phyloP scores from a whole-genome alignment of 2,113 vertebrate genomes.

The Lanius ludovicianus region DNA sequence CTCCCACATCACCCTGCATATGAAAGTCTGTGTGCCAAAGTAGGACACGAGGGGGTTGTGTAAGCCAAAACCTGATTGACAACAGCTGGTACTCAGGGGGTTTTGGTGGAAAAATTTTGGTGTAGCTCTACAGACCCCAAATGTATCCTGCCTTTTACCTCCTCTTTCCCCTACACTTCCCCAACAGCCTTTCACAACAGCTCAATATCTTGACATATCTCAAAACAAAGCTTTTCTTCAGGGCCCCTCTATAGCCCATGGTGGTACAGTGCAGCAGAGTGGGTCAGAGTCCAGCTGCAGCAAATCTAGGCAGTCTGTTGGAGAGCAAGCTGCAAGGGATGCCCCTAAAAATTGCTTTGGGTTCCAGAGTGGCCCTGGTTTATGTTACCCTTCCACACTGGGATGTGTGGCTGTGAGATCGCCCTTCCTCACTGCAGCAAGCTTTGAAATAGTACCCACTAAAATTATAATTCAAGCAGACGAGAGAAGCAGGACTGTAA shows the following conservation, averaged over 20 bases:
- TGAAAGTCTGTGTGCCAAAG: neutral
- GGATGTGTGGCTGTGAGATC: neutral
- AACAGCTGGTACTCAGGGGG: neutral
- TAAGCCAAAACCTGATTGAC: neutral
- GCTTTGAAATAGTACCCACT: neutral
- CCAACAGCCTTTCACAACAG: neutral
- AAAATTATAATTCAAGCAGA: neutral
- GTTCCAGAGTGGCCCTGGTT: neutral
- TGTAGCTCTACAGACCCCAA: neutral
- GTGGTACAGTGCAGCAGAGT: no score
- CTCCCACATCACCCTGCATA: neutral
- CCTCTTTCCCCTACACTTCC: neutral
- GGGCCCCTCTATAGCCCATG: neutral
- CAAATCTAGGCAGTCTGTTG: neutral
- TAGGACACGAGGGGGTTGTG: neutral
- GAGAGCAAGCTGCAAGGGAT: neutral
- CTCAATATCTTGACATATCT: rapidly evolving
- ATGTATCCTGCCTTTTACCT: neutral
- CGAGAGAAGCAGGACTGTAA: neutral
- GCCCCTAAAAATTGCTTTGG: neutral
- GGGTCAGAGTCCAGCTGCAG: neutral
- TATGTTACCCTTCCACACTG: neutral
- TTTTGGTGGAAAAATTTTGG: neutral
- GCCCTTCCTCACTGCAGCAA: neutral
- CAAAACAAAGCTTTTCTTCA: neutral